A percentile compares a stretch with the other conserved stretches of the same genome.
These are phyloP conservation scores for Enteromius argenteus DNA, from an alignment of 2,797 vertebrate genomes.

Conservation along the genomic window DNA sequence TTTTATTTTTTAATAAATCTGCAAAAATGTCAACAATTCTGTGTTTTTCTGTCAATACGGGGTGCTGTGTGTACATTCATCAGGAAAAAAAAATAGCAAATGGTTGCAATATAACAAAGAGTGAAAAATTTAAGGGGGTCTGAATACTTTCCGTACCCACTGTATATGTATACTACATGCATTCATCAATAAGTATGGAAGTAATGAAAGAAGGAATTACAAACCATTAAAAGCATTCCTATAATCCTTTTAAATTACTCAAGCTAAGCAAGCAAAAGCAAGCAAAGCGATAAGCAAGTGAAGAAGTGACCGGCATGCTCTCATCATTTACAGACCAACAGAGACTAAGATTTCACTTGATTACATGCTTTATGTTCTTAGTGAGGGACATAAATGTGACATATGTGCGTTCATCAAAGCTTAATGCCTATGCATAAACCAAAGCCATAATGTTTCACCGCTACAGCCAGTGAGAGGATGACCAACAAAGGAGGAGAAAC, in stretches of 20 bases:
- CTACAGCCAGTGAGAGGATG: slow-evolving; percentile 9
- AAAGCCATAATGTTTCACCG: slow-evolving; percentile 28
- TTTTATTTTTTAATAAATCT: no score
- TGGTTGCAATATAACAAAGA: no score
- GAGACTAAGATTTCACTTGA: slow-evolving; percentile 32
- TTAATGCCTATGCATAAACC: slow-evolving; percentile 47
- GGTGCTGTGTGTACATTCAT: no score
- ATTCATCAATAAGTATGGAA: neutral
- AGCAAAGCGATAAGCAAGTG: neutral
- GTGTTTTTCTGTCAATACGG: no score
- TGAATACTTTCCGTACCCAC: no score
- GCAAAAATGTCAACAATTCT: no score
- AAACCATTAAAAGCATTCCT: neutral
- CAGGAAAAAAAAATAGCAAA: no score
- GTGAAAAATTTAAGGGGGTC: no score
- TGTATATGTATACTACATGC: no score
- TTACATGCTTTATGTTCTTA: slow-evolving; percentile 22
- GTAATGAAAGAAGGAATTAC: slow-evolving; percentile 41
- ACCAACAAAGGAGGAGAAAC: slow-evolving; percentile 29
- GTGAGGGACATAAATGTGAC: slow-evolving; percentile 40
- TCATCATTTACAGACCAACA: slow-evolving; percentile 34
- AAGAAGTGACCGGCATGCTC: neutral
- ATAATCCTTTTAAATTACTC: neutral
- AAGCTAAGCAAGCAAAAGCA: neutral
- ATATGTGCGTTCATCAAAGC: slow-evolving; percentile 43